Percentiles rank a stretch among this genome's conserved stretches.
Evolutionary conservation across 2,888 invertebrate species (phyloP).

Genomic region (Lasioglossum lativentre): DNA sequence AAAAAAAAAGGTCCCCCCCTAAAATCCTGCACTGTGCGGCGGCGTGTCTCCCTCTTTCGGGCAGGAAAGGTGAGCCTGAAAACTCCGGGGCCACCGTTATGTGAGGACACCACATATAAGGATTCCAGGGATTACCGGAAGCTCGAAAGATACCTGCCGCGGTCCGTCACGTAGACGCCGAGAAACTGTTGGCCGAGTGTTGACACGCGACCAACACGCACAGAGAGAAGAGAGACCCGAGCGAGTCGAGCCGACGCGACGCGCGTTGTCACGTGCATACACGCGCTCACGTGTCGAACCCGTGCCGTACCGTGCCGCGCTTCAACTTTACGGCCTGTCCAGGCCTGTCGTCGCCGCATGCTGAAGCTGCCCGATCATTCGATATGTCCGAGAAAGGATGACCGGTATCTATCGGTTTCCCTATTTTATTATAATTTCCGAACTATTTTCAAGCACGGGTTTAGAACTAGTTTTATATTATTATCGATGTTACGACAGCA

Average conservation of each 20-base stretch:
- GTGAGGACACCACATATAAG: slow-evolving; percentile 70
- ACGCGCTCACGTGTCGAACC: slow-evolving; percentile 21
- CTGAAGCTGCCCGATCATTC: not conserved
- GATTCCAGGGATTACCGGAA: slow-evolving; percentile 71
- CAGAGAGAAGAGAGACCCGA: not conserved
- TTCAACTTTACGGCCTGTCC: not conserved
- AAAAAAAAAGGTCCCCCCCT: no score
- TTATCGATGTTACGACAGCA: no score
- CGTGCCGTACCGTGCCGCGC: not conserved
- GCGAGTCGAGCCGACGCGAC: not conserved
- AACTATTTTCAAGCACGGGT: no score
- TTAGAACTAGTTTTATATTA: no score
- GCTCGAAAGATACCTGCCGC: slow-evolving; percentile 22
- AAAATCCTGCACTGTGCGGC: no score
- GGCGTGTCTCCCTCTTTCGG: slow-evolving; percentile 11
- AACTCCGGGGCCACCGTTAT: slow-evolving; percentile 33
- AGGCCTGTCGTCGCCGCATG: not conserved
- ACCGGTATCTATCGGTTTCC: not conserved
- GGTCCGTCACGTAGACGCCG: slow-evolving; percentile 12
- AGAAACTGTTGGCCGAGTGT: slow-evolving; percentile 7
- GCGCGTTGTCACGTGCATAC: not conserved
- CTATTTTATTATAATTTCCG: not conserved
- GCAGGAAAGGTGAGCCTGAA: slow-evolving; percentile 26
- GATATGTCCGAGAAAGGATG: not conserved
- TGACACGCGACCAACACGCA: not conserved